Base-by-base conservation (phyloP, 2,797 vertebrate species). In the Yasuhikotakia modesta region DNA sequence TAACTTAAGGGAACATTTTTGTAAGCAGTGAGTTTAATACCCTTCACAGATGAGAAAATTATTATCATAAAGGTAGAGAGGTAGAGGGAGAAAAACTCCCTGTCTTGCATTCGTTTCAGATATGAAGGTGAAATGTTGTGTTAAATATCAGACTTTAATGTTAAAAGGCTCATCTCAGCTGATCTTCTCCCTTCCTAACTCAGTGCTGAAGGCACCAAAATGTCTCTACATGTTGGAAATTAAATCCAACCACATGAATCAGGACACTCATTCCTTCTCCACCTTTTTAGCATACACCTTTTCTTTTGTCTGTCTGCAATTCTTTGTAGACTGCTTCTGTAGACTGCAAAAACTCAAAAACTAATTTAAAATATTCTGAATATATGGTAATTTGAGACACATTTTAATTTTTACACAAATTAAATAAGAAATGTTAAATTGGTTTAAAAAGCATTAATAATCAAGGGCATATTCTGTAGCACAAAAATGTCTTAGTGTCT, bases 221-320 rank as follows among this genome's bases (percentile, higher is more conserved):
- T 90, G 91, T 91, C 91, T 93, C 87, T 87, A 91, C 90, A 91
- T 35, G 87, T 87, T 90, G 85, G 85, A 91, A 91, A 92, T 90
- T 89, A 86, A 90, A 90, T 92, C 91, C 91, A 90, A 91, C 89
- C 77, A 88, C 90, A 91, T 93, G 90, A 92, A 89, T 91, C 90
- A 90, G 87, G 86, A 84, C 86, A 85, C 78, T 79, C 73, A 79
- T 80, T 81, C 73, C 58, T 55, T 55, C 68, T 79, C 70, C 63
- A 72, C 78, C 48, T 81, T 80, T 77, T 61, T 60, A 63, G 55
- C 46, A 17, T 84, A 69, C 71, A 80, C 78, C 73, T 82, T 81
- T 24, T 68, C 72, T 61, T 66, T 39, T 57, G 67, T 72, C 48
- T 53, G 27, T 39, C 3, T 73, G 53, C 60, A 32, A 46, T 70